phyloP scores from a whole-genome alignment of 2,888 invertebrate genomes.

The Brachypterus glaber region DNA sequence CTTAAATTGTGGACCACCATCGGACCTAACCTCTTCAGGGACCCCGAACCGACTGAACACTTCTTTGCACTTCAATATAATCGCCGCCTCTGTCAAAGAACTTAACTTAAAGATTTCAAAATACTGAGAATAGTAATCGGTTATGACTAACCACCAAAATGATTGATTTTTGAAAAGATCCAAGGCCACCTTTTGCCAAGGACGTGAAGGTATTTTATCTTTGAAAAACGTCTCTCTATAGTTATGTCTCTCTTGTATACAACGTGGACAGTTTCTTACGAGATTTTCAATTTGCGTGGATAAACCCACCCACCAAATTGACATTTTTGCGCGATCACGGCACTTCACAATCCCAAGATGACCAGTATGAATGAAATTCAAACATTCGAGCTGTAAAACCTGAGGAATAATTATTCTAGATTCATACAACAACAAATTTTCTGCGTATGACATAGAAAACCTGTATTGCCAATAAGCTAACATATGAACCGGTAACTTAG shows the following conservation, averaged over 20 bases:
- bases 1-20: neutral
- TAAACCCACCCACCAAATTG: conserved; percentile 13
- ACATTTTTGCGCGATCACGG: neutral
- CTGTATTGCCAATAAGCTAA: neutral
- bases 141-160: conserved; percentile 1
- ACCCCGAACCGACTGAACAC: conserved; percentile 8
- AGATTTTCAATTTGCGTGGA: conserved; percentile 16
- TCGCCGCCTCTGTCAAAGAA: conserved; percentile 1
- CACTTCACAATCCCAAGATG: neutral
- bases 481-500: neutral
- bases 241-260: conserved; percentile 14
- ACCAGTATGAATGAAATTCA: neutral
- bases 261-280: conserved; percentile 16
- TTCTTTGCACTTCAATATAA: conserved; percentile 8
- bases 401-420: neutral
- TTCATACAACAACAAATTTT: conserved; percentile 8
- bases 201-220: conserved; percentile 12
- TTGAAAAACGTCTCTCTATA: conserved; percentile 15
- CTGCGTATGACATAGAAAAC: conserved; percentile 2
- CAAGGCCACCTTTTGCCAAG: conserved; percentile 16
- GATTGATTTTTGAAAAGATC: conserved; percentile 14
- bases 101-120: conserved; percentile 9
- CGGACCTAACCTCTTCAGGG: neutral
- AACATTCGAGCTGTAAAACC: neutral
- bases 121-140: conserved; percentile 11